Conservation (phyloP, 2,888 invertebrate species). For the Acleris laterana region DNA sequence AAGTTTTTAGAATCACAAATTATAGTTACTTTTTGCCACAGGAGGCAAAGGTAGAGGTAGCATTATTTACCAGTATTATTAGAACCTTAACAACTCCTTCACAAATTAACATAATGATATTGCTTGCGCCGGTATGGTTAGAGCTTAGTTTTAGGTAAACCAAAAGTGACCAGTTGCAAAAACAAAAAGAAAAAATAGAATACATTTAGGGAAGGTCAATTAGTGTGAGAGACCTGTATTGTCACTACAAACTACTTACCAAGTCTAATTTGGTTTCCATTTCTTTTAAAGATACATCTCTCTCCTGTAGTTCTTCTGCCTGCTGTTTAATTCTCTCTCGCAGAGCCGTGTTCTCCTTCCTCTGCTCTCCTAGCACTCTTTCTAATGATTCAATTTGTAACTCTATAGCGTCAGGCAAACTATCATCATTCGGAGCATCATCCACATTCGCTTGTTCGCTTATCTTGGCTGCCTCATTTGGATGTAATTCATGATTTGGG, state of each 20-base stretch:
- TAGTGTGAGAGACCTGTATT: not conserved
- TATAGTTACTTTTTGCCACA: no score
- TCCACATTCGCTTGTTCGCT: conserved; percentile 10
- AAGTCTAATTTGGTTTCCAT: conserved; percentile 78
- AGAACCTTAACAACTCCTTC: no score
- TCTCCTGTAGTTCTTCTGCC: conserved; percentile 65
- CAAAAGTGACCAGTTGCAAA: no score
- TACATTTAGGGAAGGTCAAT: no score
- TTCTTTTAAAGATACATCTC: conserved; percentile 72
- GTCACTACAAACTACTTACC: conserved; percentile 55
- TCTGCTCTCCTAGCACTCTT: conserved; percentile 65
- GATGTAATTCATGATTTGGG: conserved; percentile 33
- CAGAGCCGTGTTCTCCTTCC: conserved; percentile 64
- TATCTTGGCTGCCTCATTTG: conserved; percentile 24
- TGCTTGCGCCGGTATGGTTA: no score
- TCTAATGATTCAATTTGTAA: conserved; percentile 72
- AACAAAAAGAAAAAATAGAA: no score
- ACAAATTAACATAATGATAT: no score
- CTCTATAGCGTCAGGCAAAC: conserved; percentile 57
- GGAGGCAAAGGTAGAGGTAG: no score
- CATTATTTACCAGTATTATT: no score
- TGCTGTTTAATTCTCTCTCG: conserved; percentile 69
- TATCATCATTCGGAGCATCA: conserved; percentile 41
- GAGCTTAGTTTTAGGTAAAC: no score
- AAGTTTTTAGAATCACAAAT: no score